phyloP scores from a whole-genome alignment of 2,888 invertebrate genomes.

The Zhuqinia jingwanae region DNA sequence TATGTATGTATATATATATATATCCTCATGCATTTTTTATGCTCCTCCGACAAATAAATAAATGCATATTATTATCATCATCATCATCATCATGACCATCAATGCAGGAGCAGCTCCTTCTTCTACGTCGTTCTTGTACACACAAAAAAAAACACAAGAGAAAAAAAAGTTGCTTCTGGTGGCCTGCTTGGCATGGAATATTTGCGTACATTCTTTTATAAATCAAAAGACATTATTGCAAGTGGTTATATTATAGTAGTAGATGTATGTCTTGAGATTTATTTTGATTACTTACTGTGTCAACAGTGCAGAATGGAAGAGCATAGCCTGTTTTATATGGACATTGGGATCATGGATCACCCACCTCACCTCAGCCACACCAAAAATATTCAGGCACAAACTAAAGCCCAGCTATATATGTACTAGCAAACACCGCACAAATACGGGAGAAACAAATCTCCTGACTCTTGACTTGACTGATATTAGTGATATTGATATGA shows the following conservation, averaged over 20 bases:
- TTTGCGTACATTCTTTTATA: slow-evolving; percentile 17
- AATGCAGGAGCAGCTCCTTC: background rate
- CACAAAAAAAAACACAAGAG: background rate
- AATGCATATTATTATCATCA: background rate
- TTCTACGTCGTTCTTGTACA: background rate
- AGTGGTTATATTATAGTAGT: no score
- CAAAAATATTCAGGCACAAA: background rate
- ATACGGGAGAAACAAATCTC: slow-evolving; percentile 1
- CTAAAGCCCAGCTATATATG: background rate
- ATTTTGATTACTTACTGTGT: slow-evolving; percentile 1
- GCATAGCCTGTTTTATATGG: background rate
- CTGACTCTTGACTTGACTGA: slow-evolving; percentile 14
- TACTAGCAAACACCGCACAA: background rate
- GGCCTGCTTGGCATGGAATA: slow-evolving; percentile 38
- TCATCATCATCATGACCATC: background rate
- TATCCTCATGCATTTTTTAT: background rate
- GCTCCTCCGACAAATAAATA: slow-evolving; percentile 8
- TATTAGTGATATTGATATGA: slow-evolving; percentile 38
- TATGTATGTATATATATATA: no score
- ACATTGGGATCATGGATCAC: slow-evolving; percentile 8
- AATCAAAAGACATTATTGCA: background rate
- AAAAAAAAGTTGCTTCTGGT: slow-evolving; percentile 43
- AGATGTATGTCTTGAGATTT: background rate
- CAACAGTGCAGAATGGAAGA: background rate
- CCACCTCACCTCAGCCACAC: slow-evolving; percentile 1